Percentiles rank a stretch among this genome's conserved stretches.
Evolutionary conservation across 2,113 vertebrate species (phyloP).

Genomic region (Ornithorhynchus anatinus): DNA sequence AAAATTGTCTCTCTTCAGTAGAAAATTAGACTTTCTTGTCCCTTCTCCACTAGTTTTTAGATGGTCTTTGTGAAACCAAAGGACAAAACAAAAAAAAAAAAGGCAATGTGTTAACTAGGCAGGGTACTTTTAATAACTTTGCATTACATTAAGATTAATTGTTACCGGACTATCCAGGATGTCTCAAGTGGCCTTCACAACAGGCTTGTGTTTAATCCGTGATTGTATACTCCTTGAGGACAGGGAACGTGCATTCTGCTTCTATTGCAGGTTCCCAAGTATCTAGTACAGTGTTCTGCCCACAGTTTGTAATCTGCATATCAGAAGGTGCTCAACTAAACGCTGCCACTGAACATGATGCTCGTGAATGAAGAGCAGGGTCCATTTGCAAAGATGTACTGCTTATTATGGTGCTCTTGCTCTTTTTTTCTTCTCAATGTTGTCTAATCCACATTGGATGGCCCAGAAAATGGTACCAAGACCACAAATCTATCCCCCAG

Average conservation of each 20-base stretch:
- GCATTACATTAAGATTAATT: not conserved
- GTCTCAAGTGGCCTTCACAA: too few relatives aligned
- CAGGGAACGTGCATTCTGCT: too few relatives aligned
- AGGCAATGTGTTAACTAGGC: not conserved
- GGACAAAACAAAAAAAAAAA: not conserved
- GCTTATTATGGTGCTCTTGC: accelerated
- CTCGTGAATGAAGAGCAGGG: not conserved
- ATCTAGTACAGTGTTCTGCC: too few relatives aligned
- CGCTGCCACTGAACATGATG: not conserved
- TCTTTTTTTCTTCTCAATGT: not conserved
- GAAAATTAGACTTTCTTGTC: not conserved
- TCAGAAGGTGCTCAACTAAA: accelerated
- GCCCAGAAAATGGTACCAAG: too few relatives aligned
- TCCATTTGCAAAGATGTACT: not conserved
- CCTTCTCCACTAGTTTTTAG: not conserved
- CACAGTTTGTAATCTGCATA: not conserved
- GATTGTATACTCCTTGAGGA: too few relatives aligned
- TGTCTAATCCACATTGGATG: not conserved
- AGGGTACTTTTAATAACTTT: not conserved
- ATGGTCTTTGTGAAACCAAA: not conserved
- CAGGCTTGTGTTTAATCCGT: too few relatives aligned
- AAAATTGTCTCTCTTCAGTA: not conserved
- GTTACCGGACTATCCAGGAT: too few relatives aligned
- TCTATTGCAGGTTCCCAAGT: too few relatives aligned
- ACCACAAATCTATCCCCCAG: not conserved